Conservation (phyloP, 2,888 invertebrate genomes). For the Spodoptera picta region DNA sequence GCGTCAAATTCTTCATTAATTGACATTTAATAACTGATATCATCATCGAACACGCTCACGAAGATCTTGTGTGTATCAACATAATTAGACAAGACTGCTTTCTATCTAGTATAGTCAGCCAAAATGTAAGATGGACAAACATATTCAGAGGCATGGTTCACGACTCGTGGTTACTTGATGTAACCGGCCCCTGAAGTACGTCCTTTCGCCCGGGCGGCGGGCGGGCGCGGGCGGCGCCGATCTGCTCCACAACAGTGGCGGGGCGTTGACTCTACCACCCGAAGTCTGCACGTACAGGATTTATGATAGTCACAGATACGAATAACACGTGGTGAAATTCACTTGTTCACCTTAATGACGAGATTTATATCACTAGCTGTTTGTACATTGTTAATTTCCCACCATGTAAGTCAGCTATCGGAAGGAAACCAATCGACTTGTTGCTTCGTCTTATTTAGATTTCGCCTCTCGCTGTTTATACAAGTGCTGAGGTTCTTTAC, state of each 20-base stretch:
- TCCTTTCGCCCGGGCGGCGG: conserved; percentile 68
- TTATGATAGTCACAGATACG: conserved; percentile 67
- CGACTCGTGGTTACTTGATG: conserved; percentile 48
- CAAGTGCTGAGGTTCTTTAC: background rate
- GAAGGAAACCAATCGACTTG: conserved; percentile 51
- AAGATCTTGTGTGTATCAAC: background rate
- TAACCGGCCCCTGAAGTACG: conserved; percentile 63
- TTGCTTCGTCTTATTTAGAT: conserved; percentile 42
- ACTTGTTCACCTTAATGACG: conserved; percentile 67
- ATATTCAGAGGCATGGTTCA: conserved; percentile 38
- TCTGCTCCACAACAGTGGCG: conserved; percentile 62
- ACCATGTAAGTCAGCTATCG: conserved; percentile 44
- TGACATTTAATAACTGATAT: too few species aligned
- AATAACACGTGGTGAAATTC: conserved; percentile 70
- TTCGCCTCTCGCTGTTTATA: background rate
- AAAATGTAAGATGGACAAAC: conserved; percentile 17
- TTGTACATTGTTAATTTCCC: conserved; percentile 56
- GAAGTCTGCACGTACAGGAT: conserved; percentile 64
- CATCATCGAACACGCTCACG: too few species aligned
- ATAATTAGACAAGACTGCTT: background rate
- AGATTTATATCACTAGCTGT: conserved; percentile 63
- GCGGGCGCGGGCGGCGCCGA: conserved; percentile 58
- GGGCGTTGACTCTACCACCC: conserved; percentile 59
- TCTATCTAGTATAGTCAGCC: conserved; percentile 12
- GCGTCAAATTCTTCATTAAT: background rate